Conservation (phyloP, 2,888 invertebrate genomes). For the Hedya salicella region DNA sequence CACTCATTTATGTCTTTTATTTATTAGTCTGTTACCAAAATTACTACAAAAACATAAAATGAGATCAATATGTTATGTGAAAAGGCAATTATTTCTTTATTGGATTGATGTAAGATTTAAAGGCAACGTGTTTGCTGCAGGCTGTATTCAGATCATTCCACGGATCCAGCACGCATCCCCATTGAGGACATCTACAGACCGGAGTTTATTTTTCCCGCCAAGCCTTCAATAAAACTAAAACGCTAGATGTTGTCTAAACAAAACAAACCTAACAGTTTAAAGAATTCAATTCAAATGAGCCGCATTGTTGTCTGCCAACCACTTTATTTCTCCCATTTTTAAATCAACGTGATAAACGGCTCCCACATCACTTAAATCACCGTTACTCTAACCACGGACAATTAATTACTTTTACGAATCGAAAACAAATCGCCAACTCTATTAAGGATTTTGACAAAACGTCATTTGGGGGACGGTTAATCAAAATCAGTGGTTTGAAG, state of each 20-base stretch:
- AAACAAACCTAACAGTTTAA: conserved; percentile 59
- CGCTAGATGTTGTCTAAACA: conserved; percentile 55
- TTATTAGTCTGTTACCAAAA: too few species aligned
- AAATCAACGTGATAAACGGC: conserved; percentile 68
- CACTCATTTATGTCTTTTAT: too few species aligned
- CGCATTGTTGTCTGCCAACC: conserved; percentile 79
- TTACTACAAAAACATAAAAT: too few species aligned
- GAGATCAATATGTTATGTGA: too few species aligned
- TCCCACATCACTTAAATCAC: conserved; percentile 41
- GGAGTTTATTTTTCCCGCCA: conserved; percentile 53
- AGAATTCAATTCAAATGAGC: conserved; percentile 77
- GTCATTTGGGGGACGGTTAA: conserved; percentile 70
- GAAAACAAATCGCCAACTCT: conserved; percentile 65
- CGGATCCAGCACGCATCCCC: not conserved
- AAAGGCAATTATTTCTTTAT: too few species aligned
- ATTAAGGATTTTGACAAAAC: conserved; percentile 71
- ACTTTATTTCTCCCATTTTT: conserved; percentile 67
- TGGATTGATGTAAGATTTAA: too few species aligned
- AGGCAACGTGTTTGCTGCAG: too few species aligned
- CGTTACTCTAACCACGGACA: conserved; percentile 52
- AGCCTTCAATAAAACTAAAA: conserved; percentile 57
- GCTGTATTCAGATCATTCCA: conserved; percentile 7
- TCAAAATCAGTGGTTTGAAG: conserved; percentile 63
- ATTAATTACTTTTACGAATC: conserved; percentile 66
- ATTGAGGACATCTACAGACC: conserved; percentile 44